Conservation (phyloP, 2,113 vertebrate genomes). For the Siniperca knerii region DNA sequence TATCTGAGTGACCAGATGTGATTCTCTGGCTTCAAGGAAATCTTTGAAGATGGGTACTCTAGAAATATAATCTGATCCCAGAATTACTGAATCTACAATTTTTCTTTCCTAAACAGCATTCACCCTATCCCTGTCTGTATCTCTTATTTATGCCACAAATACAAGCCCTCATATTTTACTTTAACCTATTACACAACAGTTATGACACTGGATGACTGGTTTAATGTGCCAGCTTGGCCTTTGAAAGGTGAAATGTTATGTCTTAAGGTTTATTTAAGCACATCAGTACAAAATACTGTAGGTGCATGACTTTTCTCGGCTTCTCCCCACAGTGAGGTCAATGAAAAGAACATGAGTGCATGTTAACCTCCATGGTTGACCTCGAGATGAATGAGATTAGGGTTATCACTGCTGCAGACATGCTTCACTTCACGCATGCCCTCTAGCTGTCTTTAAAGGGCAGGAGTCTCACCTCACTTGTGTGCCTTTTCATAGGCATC, state of each 20-base stretch:
- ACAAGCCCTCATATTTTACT: neutral
- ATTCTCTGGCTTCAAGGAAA: conserved; percentile 9
- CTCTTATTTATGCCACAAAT: neutral
- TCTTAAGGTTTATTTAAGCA: neutral
- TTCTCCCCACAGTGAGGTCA: neutral
- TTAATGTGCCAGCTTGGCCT: neutral
- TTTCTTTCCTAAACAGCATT: neutral
- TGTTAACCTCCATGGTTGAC: conserved; percentile 2
- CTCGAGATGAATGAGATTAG: conserved; percentile 29
- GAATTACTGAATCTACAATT: neutral
- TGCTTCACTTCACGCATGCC: neutral
- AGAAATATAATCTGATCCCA: neutral
- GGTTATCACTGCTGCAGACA: neutral
- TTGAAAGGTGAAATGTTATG: neutral
- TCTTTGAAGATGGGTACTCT: conserved; percentile 2
- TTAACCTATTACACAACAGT: neutral
- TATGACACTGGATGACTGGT: neutral
- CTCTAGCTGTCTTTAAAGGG: conserved; percentile 23
- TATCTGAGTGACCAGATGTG: conserved; percentile 11
- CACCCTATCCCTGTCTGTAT: neutral
- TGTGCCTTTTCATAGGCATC: conserved; percentile 1
- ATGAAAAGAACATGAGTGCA: conserved; percentile 2
- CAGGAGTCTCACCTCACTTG: neutral
- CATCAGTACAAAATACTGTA: neutral
- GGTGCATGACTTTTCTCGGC: neutral